Percentiles rank a stretch among this genome's conserved stretches.
These are phyloP conservation scores for Neodiprion lecontei DNA, from an alignment of 1,140 invertebrate genomes.

Conservation along the genomic window DNA sequence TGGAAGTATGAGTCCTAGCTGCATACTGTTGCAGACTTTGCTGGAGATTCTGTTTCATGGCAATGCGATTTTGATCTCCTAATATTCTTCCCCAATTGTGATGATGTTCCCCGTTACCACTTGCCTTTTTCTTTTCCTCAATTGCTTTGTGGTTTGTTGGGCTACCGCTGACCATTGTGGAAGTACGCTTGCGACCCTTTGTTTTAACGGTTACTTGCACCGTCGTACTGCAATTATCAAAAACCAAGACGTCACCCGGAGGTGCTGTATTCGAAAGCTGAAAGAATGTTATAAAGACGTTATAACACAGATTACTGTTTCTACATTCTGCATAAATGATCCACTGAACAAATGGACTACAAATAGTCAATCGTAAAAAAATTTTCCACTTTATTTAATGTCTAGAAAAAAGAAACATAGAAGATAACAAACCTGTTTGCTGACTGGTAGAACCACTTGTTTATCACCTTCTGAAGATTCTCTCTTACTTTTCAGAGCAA, in stretches of 20 bases:
- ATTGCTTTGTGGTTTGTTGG: slow-evolving; percentile 25
- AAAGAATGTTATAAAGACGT: not conserved
- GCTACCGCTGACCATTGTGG: slow-evolving; percentile 26
- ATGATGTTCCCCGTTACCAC: slow-evolving; percentile 15
- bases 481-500: slow-evolving; percentile 20
- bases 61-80: slow-evolving; percentile 34
- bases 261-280: not conserved
- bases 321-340: slow-evolving; percentile 3
- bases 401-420: not conserved
- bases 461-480: slow-evolving; percentile 20
- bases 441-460: slow-evolving; percentile 12
- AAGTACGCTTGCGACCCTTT: slow-evolving; percentile 32
- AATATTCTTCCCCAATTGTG: slow-evolving; percentile 34
- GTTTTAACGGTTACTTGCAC: slow-evolving; percentile 38
- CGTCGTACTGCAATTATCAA: slow-evolving; percentile 27
- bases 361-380: slow-evolving; percentile 1
- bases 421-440: not conserved
- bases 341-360: slow-evolving; percentile 13
- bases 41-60: slow-evolving; percentile 32
- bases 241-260: slow-evolving; percentile 26
- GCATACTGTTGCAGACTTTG: slow-evolving; percentile 8
- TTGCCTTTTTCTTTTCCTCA: slow-evolving; percentile 26
- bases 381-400: not conserved
- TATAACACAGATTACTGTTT: not conserved
- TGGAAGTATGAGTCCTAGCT: slow-evolving; percentile 12